Evolutionary conservation across 2,797 vertebrate species (phyloP).

Genomic region (Gambelia wislizenii): DNA sequence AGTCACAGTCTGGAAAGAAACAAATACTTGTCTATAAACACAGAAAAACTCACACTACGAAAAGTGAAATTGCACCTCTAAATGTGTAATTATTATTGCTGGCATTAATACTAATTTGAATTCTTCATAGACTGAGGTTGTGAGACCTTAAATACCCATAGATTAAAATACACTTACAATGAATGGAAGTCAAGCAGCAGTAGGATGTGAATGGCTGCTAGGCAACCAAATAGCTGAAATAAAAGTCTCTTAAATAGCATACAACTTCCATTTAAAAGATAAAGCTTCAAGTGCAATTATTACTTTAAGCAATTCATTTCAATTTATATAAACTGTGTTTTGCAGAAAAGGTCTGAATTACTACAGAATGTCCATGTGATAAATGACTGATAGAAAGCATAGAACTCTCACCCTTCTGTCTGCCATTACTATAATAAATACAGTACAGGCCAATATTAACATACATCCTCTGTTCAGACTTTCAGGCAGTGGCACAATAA

Average conservation of each 20-base stretch:
- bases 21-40: conserved; percentile 26
- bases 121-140: conserved; percentile 49
- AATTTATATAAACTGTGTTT: conserved; percentile 57
- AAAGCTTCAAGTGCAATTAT: conserved; percentile 65
- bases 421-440: background rate
- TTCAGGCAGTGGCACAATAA: background rate
- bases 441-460: background rate
- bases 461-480: background rate
- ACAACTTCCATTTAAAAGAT: conserved; percentile 52
- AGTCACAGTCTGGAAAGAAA: conserved; percentile 20
- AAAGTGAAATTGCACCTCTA: conserved; percentile 42
- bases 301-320: conserved; percentile 67
- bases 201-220: conserved; percentile 67
- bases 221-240: conserved; percentile 60
- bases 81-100: conserved; percentile 26
- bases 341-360: conserved; percentile 52
- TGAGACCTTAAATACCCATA: conserved; percentile 58
- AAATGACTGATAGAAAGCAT: conserved; percentile 45
- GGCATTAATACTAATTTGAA: conserved; percentile 56
- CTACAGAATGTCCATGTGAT: conserved; percentile 54
- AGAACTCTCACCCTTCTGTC: conserved; percentile 33
- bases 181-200: conserved; percentile 58
- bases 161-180: conserved; percentile 62
- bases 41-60: conserved; percentile 24
- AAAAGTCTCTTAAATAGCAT: conserved; percentile 63